phyloP scores from a whole-genome alignment of 2,113 vertebrate genomes.

The Paradoxurus hermaphroditus region DNA sequence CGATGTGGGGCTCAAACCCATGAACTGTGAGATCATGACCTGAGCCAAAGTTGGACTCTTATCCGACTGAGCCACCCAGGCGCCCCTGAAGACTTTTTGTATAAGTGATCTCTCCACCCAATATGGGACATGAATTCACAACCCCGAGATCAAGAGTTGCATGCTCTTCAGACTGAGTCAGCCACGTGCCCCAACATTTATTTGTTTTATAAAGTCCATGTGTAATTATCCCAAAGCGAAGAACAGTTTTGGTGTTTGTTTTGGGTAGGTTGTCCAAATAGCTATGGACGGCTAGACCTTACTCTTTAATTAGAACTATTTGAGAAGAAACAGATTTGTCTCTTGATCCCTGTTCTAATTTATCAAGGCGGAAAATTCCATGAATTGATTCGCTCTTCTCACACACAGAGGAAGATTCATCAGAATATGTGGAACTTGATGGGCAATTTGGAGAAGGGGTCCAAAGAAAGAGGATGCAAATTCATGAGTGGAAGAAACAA shows the following conservation, averaged over 20 bases:
- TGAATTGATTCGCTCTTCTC: background rate
- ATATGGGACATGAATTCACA: too few species aligned
- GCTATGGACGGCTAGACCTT: background rate
- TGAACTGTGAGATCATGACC: too few species aligned
- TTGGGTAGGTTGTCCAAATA: background rate
- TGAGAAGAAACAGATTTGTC: background rate
- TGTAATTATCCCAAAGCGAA: background rate
- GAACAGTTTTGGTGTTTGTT: background rate
- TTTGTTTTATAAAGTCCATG: background rate
- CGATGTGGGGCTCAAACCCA: too few species aligned
- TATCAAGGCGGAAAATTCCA: background rate
- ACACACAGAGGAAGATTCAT: background rate
- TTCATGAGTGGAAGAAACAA: background rate
- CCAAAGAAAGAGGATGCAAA: background rate
- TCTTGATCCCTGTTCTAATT: background rate
- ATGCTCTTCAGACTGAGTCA: too few species aligned
- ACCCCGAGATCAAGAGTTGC: too few species aligned
- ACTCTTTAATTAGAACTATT: background rate
- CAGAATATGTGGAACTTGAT: background rate
- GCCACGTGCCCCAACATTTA: background rate
- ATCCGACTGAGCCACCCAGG: too few species aligned
- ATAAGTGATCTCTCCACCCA: too few species aligned
- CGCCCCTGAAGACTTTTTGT: too few species aligned
- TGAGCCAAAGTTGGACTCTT: too few species aligned
- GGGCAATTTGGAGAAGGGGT: background rate